Evolutionary conservation across 2,113 vertebrate genomes (phyloP).

Genomic region (Irena cyanogastra): DNA sequence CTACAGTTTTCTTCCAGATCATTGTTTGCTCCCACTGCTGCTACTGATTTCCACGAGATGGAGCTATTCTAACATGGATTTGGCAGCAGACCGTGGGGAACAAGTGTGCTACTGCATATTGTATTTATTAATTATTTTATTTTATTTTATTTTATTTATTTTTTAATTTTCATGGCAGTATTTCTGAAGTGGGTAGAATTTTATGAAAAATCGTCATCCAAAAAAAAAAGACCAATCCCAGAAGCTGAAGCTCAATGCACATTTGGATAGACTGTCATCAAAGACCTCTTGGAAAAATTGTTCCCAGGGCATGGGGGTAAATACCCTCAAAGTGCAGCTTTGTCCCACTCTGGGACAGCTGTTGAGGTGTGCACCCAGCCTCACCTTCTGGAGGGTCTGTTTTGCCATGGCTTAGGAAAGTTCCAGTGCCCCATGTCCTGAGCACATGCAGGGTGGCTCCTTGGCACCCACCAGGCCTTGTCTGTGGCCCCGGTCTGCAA

Average conservation of each 20-base stretch:
- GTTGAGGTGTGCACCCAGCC: neutral
- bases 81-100: too few relatives aligned
- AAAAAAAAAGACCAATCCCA: too few relatives aligned
- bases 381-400: neutral
- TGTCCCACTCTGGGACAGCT: neutral
- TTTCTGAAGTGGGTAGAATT: neutral
- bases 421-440: accelerated
- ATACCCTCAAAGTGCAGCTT: neutral
- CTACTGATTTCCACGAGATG: slow-evolving; percentile 65
- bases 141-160: neutral
- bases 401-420: neutral
- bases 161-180: neutral
- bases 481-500: too few relatives aligned
- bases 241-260: neutral
- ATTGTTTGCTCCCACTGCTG: neutral
- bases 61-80: slow-evolving; percentile 50
- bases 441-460: neutral
- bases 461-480: accelerated
- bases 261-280: neutral
- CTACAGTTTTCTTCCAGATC: neutral
- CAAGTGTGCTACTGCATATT: too few relatives aligned
- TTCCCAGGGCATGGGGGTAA: neutral
- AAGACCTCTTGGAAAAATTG: neutral
- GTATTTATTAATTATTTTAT: too few relatives aligned
- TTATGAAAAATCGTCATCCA: neutral